Evolutionary conservation across 2,888 invertebrate genomes (phyloP).

Genomic region (Xanthia icteritia): DNA sequence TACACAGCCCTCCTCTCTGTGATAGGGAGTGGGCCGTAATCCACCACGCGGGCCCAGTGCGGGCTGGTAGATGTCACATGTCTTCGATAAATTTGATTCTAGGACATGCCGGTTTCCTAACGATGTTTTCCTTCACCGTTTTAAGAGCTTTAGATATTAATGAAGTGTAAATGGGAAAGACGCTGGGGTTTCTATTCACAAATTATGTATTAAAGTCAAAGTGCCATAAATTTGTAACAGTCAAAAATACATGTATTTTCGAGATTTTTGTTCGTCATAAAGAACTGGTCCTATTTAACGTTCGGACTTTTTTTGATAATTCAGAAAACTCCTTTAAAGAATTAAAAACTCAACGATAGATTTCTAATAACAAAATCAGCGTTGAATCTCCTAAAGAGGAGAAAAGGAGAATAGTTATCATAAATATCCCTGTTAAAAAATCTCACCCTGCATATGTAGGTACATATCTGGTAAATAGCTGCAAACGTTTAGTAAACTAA

Average conservation of each 20-base stretch:
- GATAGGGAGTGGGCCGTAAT: no score
- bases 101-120: no score
- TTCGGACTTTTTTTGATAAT: background rate
- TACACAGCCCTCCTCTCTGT: no score
- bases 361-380: conserved; percentile 10
- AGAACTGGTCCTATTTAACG: background rate
- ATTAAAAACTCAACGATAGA: background rate
- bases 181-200: background rate
- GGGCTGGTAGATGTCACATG: no score
- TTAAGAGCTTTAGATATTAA: no score
- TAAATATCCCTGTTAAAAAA: no score
- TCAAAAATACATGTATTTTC: background rate
- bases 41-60: no score
- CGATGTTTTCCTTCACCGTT: no score
- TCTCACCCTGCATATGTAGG: no score
- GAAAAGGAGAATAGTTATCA: background rate
- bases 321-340: background rate
- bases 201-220: background rate
- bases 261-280: background rate
- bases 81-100: no score
- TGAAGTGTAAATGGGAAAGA: background rate
- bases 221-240: background rate
- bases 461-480: background rate
- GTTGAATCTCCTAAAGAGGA: background rate
- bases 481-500: background rate